Evolutionary conservation across 2,888 invertebrate genomes (phyloP).

Genomic region (Petrolisthes manimaculis): DNA sequence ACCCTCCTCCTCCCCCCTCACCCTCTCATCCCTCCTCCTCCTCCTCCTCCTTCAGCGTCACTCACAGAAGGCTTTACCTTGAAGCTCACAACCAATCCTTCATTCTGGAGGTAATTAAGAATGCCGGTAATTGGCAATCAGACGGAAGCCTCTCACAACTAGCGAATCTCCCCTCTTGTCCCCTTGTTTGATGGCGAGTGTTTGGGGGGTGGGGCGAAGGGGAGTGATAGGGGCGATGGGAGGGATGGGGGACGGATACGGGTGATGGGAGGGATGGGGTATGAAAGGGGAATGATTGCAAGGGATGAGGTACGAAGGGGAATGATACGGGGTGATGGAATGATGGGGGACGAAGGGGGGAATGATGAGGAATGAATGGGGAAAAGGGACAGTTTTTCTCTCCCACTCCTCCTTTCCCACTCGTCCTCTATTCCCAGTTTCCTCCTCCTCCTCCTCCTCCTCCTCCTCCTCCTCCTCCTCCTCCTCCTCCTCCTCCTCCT

Average conservation of each 20-base stretch:
- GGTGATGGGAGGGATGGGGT: not conserved
- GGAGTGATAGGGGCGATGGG: not conserved
- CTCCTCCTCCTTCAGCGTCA: not conserved
- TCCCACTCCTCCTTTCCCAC: not conserved
- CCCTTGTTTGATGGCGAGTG: not conserved
- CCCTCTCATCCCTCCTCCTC: not conserved
- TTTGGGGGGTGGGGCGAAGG: not conserved
- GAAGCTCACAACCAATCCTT: not conserved
- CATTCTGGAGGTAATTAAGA: not conserved
- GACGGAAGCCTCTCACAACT: not conserved
- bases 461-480: not conserved
- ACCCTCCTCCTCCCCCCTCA: slow-evolving; percentile 1
- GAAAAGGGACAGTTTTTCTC: not conserved
- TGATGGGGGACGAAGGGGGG: not conserved
- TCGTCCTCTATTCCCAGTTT: not conserved
- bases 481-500: not conserved
- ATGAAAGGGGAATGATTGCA: not conserved
- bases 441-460: not conserved
- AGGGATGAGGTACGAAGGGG: not conserved
- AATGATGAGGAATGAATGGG: not conserved
- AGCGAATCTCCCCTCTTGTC: not conserved
- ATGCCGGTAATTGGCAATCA: not conserved
- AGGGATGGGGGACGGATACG: not conserved
- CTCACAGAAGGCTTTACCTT: not conserved
- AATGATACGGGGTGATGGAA: not conserved